Base-by-base conservation (phyloP, 2,888 invertebrate species). In the Stenoptilia bipunctidactyla region DNA sequence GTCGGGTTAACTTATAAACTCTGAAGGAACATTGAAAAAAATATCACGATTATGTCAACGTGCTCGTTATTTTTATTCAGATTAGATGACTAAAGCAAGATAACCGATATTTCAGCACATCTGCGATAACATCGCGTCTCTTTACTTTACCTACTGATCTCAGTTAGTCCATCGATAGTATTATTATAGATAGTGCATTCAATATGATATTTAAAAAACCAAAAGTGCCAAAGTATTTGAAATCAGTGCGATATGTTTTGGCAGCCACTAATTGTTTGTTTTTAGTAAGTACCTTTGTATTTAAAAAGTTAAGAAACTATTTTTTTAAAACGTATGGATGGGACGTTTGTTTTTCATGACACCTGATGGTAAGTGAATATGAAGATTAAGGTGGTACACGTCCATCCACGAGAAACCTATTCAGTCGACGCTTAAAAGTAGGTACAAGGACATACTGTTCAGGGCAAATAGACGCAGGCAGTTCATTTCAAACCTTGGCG, bases 201-300 rank as follows among this genome's bases (percentile, higher is more conserved):
- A 38, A 46, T 39, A 50, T 56, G 30, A 56, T 53, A 43, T 75
- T 53, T 57, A 85, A 66, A 76, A 85, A 67, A 72, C 87, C 48
- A 13, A 34, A 13, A 82, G 80, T 80, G 71, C 87, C 75, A 69
- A 70, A 64, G 39, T 45, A 65, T 41, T 53, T 83, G 1, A 80
- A 74, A 49, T 79, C 80, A 15, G 71, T 93, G 58, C 90, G 89
- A 61, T 92, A 91, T 71, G 85, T 89, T 35, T 85, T 93, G 53
- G 90, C 90, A 56, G 82, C 86, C 38, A 89, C 92, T 56, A 93
- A 92, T 71, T 77, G 90, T 46, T 58, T 91, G 37, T 90, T 92
- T 79, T 85, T 92, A 88, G 93, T 93, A 71, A 89, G 90, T 30
- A 8, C 8, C 20, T n/a, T n/a, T n/a, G n/a, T n/a, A n/a, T n/a